Conservation (phyloP, 2,888 invertebrate genomes). For the Apocheima hispidaria region DNA sequence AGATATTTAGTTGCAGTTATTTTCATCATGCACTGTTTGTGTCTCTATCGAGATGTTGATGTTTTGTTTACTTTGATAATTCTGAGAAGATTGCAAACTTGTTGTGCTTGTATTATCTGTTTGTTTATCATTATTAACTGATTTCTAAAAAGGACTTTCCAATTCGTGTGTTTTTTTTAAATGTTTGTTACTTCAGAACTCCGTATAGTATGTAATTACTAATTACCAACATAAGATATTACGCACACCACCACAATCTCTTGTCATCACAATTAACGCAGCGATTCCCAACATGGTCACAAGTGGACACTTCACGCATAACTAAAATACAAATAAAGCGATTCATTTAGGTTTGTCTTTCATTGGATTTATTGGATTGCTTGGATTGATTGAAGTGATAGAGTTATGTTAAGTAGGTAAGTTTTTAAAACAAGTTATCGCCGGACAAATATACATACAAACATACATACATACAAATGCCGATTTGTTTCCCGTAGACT, state of each 20-base stretch:
- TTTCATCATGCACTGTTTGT: slow-evolving; percentile 16
- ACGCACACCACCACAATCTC: neutral
- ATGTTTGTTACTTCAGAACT: neutral
- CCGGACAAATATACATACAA: too few relatives aligned
- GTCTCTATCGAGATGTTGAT: neutral
- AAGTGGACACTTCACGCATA: slow-evolving; percentile 13
- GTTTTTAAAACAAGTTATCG: too few relatives aligned
- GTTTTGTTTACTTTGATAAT: slow-evolving; percentile 4
- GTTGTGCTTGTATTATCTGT: too few relatives aligned
- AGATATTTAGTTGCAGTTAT: slow-evolving; percentile 20
- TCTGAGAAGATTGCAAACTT: neutral
- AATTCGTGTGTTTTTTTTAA: too few relatives aligned
- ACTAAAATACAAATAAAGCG: slow-evolving; percentile 15
- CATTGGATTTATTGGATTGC: slow-evolving; percentile 5
- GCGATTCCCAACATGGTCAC: slow-evolving; percentile 17
- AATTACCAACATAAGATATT: slow-evolving; percentile 8
- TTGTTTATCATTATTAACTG: too few relatives aligned
- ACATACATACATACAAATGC: too few relatives aligned
- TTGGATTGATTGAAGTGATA: slow-evolving; percentile 6
- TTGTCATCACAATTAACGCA: slow-evolving; percentile 8
- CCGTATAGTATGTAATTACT: slow-evolving; percentile 1
- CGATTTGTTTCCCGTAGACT: too few relatives aligned
- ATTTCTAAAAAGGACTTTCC: too few relatives aligned
- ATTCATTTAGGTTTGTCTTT: slow-evolving; percentile 13
- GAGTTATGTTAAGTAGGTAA: neutral